These are phyloP conservation scores for Cantharis rufa DNA, from an alignment of 2,888 invertebrate genomes.

Conservation along the genomic window DNA sequence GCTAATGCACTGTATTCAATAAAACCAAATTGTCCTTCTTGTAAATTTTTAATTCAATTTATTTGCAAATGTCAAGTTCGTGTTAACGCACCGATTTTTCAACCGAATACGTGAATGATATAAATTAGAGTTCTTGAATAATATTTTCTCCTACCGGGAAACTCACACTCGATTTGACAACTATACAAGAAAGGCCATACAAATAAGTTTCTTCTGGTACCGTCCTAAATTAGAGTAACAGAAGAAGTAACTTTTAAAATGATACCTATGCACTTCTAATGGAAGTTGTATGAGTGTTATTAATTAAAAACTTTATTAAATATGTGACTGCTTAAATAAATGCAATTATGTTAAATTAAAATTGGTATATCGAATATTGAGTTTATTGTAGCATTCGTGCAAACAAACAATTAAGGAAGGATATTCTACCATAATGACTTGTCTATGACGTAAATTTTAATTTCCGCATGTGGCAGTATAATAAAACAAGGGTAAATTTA, in stretches of 20 bases:
- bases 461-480: constrained; percentile 34
- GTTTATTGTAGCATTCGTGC: constrained; percentile 30
- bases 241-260: not conserved
- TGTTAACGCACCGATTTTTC: not conserved
- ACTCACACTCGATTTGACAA: not conserved
- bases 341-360: constrained; percentile 7
- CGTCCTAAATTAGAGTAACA: too few species aligned
- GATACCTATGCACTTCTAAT: not conserved
- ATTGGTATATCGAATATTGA: constrained; percentile 19
- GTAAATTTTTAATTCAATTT: not conserved
- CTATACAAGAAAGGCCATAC: not conserved
- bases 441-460: constrained; percentile 40
- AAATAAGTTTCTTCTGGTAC: not conserved
- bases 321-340: not conserved
- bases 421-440: constrained; percentile 35
- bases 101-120: not conserved
- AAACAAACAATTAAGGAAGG: constrained; percentile 35
- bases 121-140: not conserved
- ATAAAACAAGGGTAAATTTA: constrained; percentile 30
- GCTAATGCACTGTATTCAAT: not conserved
- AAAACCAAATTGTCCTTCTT: not conserved
- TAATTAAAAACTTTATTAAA: not conserved
- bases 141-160: not conserved
- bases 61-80: not conserved
- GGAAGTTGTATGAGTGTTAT: not conserved